Conservation (phyloP, 2,797 vertebrate species). For the Coccyzus lansbergi region DNA sequence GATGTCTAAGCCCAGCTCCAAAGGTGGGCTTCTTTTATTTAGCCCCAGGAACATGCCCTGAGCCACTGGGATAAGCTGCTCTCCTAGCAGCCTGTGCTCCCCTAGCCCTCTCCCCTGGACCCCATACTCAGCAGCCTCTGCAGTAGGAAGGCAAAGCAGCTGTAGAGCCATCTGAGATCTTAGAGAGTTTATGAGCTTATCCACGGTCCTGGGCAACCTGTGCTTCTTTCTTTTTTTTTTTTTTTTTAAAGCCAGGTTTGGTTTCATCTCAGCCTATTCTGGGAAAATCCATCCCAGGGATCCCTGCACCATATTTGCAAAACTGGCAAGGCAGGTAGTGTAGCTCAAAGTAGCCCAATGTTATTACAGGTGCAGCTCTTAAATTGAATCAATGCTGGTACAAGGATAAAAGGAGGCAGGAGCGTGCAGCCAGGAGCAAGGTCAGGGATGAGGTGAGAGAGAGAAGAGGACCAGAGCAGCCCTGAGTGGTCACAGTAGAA, state of each 20-base stretch:
- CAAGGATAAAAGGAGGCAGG: background rate
- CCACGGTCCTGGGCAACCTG: rapidly evolving
- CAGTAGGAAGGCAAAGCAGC: background rate
- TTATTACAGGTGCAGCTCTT: background rate
- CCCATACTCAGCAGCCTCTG: rapidly evolving
- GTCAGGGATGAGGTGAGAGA: background rate
- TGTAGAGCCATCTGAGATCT: background rate
- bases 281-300: background rate
- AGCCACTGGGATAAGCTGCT: background rate
- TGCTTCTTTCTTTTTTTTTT: background rate
- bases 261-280: background rate
- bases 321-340: background rate
- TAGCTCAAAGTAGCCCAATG: background rate
- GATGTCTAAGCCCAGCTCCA: background rate
- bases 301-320: background rate
- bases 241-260: background rate
- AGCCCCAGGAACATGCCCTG: background rate
- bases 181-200: background rate
- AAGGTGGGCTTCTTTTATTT: background rate
- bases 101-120: background rate
- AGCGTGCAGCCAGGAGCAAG: background rate
- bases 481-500: background rate
- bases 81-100: background rate
- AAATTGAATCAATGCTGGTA: background rate
- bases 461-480: background rate